Evolutionary conservation across 37 sponge, comb jelly and placozoan genomes (phyloP), one percentile per base, ranked within the genome.

Genomic region (Diacarnus erythraeanus): DNA sequence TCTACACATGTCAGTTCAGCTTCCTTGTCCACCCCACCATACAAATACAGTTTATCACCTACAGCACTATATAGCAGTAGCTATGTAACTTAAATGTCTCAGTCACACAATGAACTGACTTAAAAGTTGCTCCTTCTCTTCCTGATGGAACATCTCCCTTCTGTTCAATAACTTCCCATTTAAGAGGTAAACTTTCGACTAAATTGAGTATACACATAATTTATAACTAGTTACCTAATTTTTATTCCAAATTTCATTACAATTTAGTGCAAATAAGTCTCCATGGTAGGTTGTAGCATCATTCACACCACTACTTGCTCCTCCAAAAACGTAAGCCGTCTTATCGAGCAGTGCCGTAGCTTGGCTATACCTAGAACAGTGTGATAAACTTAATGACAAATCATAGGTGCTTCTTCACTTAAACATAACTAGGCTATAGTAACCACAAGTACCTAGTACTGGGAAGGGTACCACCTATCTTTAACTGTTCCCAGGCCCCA

Each of bases 271-370:
- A 54, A 56, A 87, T 66, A 86, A 27, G 59, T 86, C 90, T n/a
- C 61, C 79, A 42, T 71, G 59, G 63, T 83, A 93, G 31, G 37
- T 69, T 0, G 72, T 66, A 3, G 59, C 26, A 29, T 38, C 79
- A 30, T 74, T 77, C 25, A 81, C 89, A 54, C 18, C 21, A 47
- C 63, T 65, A 1, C 59, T 71, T 29, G 71, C 60, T 29, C 92
- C 92, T 37, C 92, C 92, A 43, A 80, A 91, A 65, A 83, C 23
- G 42, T 83, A 91, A 29, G 79, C 37, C n/a, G 57, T 71, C 57
- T 69, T 47, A 44, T 76, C 88, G 6, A 83, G 57, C 3, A 79
- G 64, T 6, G 72, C 75, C 40, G 51, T 35, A 1, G 69, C 87
- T 38, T 87, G 88, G 68, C 88, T 84, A 65, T 69, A 81, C 68